Evolutionary conservation across 2,888 invertebrate species (phyloP).

Genomic region (Chaetogeoica ovagalla): DNA sequence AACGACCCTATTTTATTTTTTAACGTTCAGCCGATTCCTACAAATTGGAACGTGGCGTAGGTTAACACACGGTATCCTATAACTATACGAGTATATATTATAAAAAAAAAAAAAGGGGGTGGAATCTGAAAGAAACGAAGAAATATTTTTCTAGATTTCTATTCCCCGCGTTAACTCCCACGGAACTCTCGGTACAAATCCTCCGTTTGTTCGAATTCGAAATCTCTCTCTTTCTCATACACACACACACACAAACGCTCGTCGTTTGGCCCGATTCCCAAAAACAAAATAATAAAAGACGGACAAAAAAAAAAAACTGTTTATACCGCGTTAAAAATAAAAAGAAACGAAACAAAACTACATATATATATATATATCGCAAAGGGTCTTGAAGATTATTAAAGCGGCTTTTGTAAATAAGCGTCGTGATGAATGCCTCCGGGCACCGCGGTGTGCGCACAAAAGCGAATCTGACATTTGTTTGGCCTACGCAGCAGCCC

Average conservation of each 20-base stretch:
- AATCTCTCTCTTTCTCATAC: background rate
- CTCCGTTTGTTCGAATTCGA: slow-evolving; percentile 7
- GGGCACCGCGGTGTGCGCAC: background rate
- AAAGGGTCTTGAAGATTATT: slow-evolving; percentile 25
- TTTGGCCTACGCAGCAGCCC: background rate
- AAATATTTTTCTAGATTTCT: slow-evolving; percentile 7
- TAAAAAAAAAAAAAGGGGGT: no score
- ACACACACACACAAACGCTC: no score
- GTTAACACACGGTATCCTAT: background rate
- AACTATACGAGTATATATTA: background rate
- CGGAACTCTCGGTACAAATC: background rate
- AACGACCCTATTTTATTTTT: slow-evolving; percentile 1
- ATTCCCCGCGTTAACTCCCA: background rate
- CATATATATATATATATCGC: background rate
- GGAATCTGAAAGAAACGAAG: slow-evolving; percentile 3
- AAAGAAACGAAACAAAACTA: background rate
- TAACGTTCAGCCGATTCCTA: slow-evolving; percentile 13
- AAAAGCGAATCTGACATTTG: slow-evolving; percentile 29
- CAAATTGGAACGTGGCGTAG: background rate
- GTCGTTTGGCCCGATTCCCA: slow-evolving; percentile 10
- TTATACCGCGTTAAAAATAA: slow-evolving; percentile 12
- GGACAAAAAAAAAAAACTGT: background rate
- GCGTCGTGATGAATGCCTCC: background rate
- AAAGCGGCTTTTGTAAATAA: slow-evolving; percentile 35
- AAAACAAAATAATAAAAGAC: background rate